Percentiles rank a stretch among this genome's conserved stretches.
phyloP scores from a whole-genome alignment of 2,797 vertebrate genomes.

The Sebastes diploproa region DNA sequence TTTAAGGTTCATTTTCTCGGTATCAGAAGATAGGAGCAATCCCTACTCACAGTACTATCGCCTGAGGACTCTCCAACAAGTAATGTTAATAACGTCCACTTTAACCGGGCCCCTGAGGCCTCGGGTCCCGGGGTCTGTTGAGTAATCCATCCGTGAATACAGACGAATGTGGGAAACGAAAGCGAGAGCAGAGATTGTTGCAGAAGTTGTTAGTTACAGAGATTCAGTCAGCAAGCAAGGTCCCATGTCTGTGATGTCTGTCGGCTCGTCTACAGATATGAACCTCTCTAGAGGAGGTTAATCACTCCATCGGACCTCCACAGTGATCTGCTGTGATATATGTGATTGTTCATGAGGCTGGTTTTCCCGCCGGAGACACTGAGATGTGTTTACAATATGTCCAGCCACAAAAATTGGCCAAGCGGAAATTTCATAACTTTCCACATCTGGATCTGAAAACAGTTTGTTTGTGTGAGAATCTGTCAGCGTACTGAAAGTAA shows the following conservation, averaged over 20 bases:
- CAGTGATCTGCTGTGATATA: neutral
- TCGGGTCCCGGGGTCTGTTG: neutral
- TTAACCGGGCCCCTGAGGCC: neutral
- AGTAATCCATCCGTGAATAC: neutral
- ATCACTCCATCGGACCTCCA: constrained; percentile 9
- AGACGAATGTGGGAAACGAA: neutral
- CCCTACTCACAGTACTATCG: too few relatives aligned
- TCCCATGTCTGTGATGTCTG: neutral
- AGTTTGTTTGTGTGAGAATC: neutral
- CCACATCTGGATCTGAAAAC: constrained; percentile 61
- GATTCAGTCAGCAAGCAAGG: neutral
- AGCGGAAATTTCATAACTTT: constrained; percentile 46
- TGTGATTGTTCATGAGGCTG: neutral
- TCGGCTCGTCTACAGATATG: neutral
- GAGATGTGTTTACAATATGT: constrained; percentile 50
- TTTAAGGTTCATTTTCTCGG: too few relatives aligned
- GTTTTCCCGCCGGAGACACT: constrained; percentile 1
- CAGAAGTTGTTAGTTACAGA: neutral
- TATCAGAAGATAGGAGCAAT: too few relatives aligned
- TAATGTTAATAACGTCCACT: too few relatives aligned
- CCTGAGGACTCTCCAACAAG: too few relatives aligned
- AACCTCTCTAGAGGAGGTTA: neutral
- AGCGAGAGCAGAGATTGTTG: neutral
- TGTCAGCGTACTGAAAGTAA: constrained; percentile 15
- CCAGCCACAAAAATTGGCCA: constrained; percentile 10